Evolutionary conservation across 2,113 vertebrate species (phyloP), one percentile per base, ranked within the genome.

Genomic region (Rousettus leschenaultii): DNA sequence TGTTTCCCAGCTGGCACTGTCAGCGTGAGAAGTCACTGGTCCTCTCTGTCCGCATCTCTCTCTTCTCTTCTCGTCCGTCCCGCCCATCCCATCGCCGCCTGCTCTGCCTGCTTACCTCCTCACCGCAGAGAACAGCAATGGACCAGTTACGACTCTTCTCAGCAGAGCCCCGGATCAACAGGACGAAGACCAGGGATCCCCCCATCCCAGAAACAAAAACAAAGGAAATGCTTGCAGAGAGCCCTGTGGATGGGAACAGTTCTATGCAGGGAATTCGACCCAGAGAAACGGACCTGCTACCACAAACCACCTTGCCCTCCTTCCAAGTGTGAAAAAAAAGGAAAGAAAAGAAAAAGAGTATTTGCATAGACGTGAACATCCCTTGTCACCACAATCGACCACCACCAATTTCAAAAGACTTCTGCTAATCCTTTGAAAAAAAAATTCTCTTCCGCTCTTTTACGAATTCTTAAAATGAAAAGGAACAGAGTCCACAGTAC

Each of bases 381-480:
- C n/a, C 57, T 35, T 15, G 24, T 86, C 33, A 33, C 71, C 55
- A 21, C 45, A 92, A 75, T 38, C 40, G 86, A 77, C 15, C 26
- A 84, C 22, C 66, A 86, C 18, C 66, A 73, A 74, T 57, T 96
- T 89, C 73, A 86, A 85, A 83, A 96, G 18, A 83, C 53, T 87
- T 86, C 70, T 70, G 19, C 57, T 70, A 43, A 48, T 71, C 26
- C 63, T 38, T 43, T 90, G n/a, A n/a, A n/a, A 40, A 8, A 30
- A 80, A 85, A 16, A 94, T 51, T 79, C 43, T 91, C 66, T 30
- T 65, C 30, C 21, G 75, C 48, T 90, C 75, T 86, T 94, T 85
- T 55, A 89, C 35, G 89, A 57, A 77, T 75, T 33, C 82, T 74
- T 78, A 92, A 86, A 91, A 77, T 68, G 66, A 95, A 88, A 86